Percentiles rank a stretch among this genome's conserved stretches.
phyloP scores from a whole-genome alignment of 2,113 vertebrate species.

The Todiramphus chloris region DNA sequence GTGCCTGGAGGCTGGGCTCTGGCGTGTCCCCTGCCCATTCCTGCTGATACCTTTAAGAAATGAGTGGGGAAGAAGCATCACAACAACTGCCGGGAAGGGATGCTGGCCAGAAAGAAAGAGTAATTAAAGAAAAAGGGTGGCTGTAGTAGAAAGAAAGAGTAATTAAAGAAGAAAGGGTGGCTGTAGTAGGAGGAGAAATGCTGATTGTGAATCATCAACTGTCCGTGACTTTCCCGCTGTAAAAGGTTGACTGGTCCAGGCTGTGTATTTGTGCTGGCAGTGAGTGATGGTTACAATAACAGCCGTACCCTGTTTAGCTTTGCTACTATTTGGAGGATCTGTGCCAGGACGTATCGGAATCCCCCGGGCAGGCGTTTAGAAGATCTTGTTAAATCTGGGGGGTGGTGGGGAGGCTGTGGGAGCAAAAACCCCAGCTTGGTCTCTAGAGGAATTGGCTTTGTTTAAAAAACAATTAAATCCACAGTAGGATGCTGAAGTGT shows the following conservation, averaged over 20 bases:
- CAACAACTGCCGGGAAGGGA: not conserved
- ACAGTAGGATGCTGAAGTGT: constrained; percentile 5
- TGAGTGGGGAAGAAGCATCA: fast-evolving
- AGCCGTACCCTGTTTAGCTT: constrained; percentile 36
- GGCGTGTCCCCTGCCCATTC: not conserved
- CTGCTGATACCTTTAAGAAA: not conserved
- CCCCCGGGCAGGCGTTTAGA: not conserved
- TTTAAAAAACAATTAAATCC: not conserved
- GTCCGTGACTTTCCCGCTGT: not conserved
- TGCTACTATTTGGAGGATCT: constrained; percentile 36
- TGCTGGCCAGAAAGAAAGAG: not conserved
- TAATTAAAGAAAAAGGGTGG: not conserved
- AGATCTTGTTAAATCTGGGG: not conserved
- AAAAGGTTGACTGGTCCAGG: constrained; percentile 19
- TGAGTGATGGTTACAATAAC: constrained; percentile 16
- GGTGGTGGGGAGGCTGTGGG: not conserved
- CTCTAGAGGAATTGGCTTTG: constrained; percentile 3
- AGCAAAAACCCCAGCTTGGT: not conserved
- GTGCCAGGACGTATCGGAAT: constrained; percentile 43
- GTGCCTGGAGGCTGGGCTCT: fast-evolving
- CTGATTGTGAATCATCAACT: constrained; percentile 42
- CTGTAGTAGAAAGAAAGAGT: not conserved
- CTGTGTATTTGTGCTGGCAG: constrained; percentile 60
- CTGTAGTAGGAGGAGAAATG: not conserved
- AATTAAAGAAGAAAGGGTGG: not conserved